phyloP scores from a whole-genome alignment of 2,888 invertebrate species.

The Lasioglossum morio region DNA sequence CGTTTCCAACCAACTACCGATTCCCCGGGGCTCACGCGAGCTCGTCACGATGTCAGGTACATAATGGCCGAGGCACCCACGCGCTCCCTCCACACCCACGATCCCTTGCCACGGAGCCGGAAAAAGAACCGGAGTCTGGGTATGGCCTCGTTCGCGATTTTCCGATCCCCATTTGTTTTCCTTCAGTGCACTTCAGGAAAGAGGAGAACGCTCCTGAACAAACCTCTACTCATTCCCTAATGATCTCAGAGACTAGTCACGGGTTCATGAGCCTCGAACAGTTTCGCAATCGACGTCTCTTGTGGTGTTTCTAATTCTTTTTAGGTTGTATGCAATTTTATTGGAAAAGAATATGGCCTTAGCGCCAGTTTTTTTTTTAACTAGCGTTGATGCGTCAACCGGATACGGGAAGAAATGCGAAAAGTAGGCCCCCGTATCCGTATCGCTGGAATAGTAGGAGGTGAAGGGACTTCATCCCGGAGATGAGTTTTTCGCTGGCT shows the following conservation, averaged over 20 bases:
- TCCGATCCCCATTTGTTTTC: conserved; percentile 31
- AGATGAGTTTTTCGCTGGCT: too few relatives aligned
- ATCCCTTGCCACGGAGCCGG: conserved; percentile 38
- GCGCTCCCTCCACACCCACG: conserved; percentile 62
- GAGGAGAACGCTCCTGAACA: background rate
- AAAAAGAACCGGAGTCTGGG: conserved; percentile 32
- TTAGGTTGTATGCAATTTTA: too few relatives aligned
- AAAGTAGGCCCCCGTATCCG: too few relatives aligned
- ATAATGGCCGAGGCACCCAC: conserved; percentile 75
- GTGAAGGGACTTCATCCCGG: too few relatives aligned
- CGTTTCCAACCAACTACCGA: conserved; percentile 53
- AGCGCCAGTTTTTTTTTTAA: too few relatives aligned
- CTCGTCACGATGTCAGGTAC: conserved; percentile 74
- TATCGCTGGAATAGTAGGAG: too few relatives aligned
- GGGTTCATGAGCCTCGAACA: too few relatives aligned
- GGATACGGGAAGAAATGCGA: too few relatives aligned
- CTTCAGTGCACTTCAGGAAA: conserved; percentile 13
- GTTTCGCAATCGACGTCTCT: too few relatives aligned
- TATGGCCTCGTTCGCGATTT: conserved; percentile 48
- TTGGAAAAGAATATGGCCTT: too few relatives aligned
- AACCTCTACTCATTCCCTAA: background rate
- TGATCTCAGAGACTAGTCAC: background rate
- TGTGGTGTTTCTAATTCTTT: too few relatives aligned
- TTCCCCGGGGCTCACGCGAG: conserved; percentile 61
- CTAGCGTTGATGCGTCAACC: too few relatives aligned